Conservation (phyloP, 2,797 vertebrate genomes). For the Geotrypetes seraphini region DNA sequence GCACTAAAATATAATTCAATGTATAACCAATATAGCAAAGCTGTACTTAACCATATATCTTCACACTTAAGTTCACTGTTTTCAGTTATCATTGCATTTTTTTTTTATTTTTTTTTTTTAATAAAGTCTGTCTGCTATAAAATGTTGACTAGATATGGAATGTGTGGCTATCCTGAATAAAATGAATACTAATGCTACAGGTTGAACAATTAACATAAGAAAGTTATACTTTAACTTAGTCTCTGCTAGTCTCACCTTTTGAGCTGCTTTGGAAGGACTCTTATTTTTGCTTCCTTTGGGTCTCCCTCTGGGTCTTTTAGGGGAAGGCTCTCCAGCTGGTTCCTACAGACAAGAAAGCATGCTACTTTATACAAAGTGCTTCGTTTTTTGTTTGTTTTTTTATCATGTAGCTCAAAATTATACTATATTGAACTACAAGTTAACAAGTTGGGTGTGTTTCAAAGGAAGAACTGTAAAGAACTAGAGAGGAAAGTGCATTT, state of each 20-base stretch:
- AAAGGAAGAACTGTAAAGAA: too few relatives aligned
- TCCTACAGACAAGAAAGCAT: constrained; percentile 65
- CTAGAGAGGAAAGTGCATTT: too few relatives aligned
- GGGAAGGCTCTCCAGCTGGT: constrained; percentile 82
- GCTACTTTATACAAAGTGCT: constrained; percentile 42
- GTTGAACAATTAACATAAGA: constrained; percentile 2
- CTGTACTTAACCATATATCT: too few relatives aligned
- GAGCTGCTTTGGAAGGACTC: constrained; percentile 88
- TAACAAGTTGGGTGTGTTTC: too few relatives aligned
- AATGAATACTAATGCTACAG: constrained; percentile 1
- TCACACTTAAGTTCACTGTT: too few relatives aligned
- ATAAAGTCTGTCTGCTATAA: constrained; percentile 1
- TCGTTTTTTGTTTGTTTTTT: constrained; percentile 9
- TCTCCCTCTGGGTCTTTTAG: constrained; percentile 90
- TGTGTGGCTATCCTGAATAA: constrained; percentile 11
- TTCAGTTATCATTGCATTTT: too few relatives aligned
- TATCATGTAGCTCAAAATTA: constrained; percentile 6
- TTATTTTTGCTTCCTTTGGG: constrained; percentile 98
- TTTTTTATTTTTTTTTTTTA: too few relatives aligned
- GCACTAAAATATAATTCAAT: too few relatives aligned
- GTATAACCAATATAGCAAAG: too few relatives aligned
- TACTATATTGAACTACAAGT: too few relatives aligned
- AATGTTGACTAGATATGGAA: not conserved
- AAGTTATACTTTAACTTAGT: too few relatives aligned
- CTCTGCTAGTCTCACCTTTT: constrained; percentile 73